These are phyloP conservation scores for Andrena bicolor DNA, from an alignment of 2,888 invertebrate species.

Conservation along the genomic window DNA sequence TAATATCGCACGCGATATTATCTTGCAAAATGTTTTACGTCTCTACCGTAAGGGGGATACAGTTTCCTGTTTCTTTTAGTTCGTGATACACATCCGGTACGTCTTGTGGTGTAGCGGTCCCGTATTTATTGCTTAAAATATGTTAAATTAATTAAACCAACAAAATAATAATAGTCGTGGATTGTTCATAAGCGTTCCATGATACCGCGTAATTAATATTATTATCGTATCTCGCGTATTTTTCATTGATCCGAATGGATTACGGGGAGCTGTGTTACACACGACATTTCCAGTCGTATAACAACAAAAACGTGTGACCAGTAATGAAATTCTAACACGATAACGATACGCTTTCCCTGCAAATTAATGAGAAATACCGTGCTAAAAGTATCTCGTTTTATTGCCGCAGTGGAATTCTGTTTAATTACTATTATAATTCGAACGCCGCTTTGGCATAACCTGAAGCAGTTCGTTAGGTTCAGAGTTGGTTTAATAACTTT, in stretches of 20 bases:
- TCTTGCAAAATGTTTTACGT: neutral
- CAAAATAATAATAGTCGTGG: slow-evolving; percentile 70
- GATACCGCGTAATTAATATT: slow-evolving; percentile 18
- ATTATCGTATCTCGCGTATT: slow-evolving; percentile 41
- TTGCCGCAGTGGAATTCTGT: slow-evolving; percentile 4
- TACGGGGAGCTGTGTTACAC: slow-evolving; percentile 44
- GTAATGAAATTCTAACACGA: neutral
- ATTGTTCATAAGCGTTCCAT: slow-evolving; percentile 17
- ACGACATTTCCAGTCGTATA: slow-evolving; percentile 44
- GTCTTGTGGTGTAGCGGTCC: slow-evolving; percentile 59
- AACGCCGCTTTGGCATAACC: slow-evolving; percentile 45
- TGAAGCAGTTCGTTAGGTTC: neutral
- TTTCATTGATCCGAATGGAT: slow-evolving; percentile 75
- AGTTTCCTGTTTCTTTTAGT: slow-evolving; percentile 79
- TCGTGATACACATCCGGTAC: slow-evolving; percentile 77
- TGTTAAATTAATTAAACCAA: slow-evolving; percentile 53
- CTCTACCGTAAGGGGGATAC: slow-evolving; percentile 45
- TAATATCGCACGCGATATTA: slow-evolving; percentile 12
- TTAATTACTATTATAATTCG: neutral
- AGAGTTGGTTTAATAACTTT: neutral
- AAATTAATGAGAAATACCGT: neutral
- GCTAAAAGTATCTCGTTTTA: neutral
- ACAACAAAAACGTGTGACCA: slow-evolving; percentile 61
- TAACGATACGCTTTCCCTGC: neutral
- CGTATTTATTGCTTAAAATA: slow-evolving; percentile 72